These are phyloP conservation scores for Tenualosa ilisha DNA, from an alignment of 2,797 vertebrate genomes.

Conservation along the genomic window DNA sequence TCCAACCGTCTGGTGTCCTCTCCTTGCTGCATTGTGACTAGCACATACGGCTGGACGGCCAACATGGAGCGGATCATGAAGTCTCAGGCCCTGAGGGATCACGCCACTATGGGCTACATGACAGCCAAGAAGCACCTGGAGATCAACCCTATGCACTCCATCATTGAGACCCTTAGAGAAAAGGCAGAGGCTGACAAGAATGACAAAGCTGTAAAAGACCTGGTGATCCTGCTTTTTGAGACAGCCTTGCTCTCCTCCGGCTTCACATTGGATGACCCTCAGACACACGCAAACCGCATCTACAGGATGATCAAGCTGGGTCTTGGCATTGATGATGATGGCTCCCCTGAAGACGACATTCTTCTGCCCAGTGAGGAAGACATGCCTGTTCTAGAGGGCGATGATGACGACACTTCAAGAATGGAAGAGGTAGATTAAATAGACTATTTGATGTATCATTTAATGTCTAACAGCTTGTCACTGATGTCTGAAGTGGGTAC, in stretches of 20 bases:
- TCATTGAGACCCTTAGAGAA: slow-evolving; percentile 9
- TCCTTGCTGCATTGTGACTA: slow-evolving; percentile 11
- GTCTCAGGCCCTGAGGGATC: slow-evolving; percentile 8
- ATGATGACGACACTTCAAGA: slow-evolving; percentile 8
- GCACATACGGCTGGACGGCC: slow-evolving; percentile 13
- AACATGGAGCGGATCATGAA: slow-evolving; percentile 23
- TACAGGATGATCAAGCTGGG: slow-evolving; percentile 22
- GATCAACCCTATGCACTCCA: background rate
- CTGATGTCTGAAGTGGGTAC: too few species aligned
- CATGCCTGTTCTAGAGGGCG: slow-evolving; percentile 3
- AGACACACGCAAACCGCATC: slow-evolving; percentile 15
- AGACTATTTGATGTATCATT: background rate
- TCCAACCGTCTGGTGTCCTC: slow-evolving; percentile 12
- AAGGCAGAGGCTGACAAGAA: slow-evolving; percentile 15
- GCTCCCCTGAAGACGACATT: slow-evolving; percentile 1
- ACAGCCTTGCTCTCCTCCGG: background rate
- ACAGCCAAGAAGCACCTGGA: slow-evolving; percentile 19
- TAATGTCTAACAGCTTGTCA: background rate
- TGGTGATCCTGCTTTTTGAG: slow-evolving; percentile 17
- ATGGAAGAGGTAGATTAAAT: background rate
- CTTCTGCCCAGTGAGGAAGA: slow-evolving; percentile 8
- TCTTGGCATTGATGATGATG: slow-evolving; percentile 2
- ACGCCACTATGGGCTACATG: slow-evolving; percentile 20
- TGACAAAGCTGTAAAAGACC: slow-evolving; percentile 13
- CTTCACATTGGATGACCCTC: slow-evolving; percentile 17